A percentile compares a stretch with the other conserved stretches of the same genome.
Conservation (phyloP, 2,797 vertebrate species). For the Pantherophis alleghaniensis region DNA sequence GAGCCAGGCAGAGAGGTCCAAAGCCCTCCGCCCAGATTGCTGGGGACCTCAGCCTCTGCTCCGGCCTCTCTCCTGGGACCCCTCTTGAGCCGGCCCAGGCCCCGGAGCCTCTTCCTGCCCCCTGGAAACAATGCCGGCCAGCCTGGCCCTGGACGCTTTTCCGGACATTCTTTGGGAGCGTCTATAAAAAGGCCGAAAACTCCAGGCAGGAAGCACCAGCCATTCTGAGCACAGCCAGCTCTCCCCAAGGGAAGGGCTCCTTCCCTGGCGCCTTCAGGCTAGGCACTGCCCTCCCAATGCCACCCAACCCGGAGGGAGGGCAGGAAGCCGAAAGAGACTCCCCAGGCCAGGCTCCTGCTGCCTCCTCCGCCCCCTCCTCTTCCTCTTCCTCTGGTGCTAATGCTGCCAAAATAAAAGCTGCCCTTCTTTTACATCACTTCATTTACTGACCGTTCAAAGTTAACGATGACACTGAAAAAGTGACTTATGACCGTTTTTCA, state of each 20-base stretch:
- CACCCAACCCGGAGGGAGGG: background rate
- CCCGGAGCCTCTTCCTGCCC: background rate
- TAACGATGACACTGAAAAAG: background rate
- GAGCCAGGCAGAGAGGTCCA: background rate
- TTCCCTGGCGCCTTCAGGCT: background rate
- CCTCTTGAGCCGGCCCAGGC: background rate
- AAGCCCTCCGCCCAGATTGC: background rate
- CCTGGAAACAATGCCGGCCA: background rate
- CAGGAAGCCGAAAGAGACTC: background rate
- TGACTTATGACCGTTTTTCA: background rate
- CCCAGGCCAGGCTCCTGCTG: background rate
- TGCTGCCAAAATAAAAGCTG: background rate
- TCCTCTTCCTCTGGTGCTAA: background rate
- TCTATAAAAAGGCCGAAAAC: constrained; percentile 52
- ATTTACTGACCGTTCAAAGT: background rate
- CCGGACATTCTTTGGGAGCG: constrained; percentile 54
- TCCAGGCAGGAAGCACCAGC: constrained; percentile 38
- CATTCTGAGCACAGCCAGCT: background rate
- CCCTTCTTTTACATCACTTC: background rate
- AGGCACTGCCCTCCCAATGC: background rate
- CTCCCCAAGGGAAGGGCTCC: background rate
- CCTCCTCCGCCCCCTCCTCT: background rate
- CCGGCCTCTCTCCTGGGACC: background rate
- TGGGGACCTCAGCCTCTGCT: background rate
- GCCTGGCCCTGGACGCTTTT: background rate